Evolutionary conservation across 2,888 invertebrate species (phyloP).

Genomic region (Nineta flava): DNA sequence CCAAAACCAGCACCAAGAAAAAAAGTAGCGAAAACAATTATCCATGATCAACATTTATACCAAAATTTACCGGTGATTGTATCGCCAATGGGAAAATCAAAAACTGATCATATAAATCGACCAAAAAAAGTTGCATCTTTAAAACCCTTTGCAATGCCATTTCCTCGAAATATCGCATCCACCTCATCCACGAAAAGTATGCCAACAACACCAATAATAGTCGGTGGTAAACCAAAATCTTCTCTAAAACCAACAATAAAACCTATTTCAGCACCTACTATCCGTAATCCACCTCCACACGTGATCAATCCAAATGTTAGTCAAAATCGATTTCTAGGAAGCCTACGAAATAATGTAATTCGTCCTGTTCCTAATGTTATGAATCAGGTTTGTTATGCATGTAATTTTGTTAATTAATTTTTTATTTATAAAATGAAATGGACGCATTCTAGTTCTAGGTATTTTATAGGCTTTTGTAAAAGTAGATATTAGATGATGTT

Average conservation of each 20-base stretch:
- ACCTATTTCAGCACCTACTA: background rate
- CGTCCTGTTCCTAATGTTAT: constrained; percentile 14
- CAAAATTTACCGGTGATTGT: constrained; percentile 5
- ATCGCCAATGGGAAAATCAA: background rate
- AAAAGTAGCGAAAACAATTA: constrained; percentile 23
- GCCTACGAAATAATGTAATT: background rate
- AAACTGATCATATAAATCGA: background rate
- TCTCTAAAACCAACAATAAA: constrained; percentile 6
- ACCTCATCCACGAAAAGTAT: background rate
- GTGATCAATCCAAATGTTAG: background rate
- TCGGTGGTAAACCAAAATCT: constrained; percentile 17
- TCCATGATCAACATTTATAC: constrained; percentile 5
- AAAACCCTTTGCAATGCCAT: background rate
- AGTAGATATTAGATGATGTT: too few species aligned
- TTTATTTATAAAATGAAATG: constrained; percentile 8
- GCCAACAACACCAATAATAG: constrained; percentile 19
- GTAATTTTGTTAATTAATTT: constrained; percentile 14
- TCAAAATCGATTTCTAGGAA: background rate
- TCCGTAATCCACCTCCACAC: constrained; percentile 14
- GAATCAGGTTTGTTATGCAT: constrained; percentile 22
- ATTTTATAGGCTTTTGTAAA: too few species aligned
- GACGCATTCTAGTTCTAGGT: too few species aligned
- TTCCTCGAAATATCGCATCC: background rate
- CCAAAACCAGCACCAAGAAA: constrained; percentile 42
- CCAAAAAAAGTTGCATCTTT: background rate